phyloP scores from a whole-genome alignment of 2,797 vertebrate genomes.

The Galagoides demidoff region DNA sequence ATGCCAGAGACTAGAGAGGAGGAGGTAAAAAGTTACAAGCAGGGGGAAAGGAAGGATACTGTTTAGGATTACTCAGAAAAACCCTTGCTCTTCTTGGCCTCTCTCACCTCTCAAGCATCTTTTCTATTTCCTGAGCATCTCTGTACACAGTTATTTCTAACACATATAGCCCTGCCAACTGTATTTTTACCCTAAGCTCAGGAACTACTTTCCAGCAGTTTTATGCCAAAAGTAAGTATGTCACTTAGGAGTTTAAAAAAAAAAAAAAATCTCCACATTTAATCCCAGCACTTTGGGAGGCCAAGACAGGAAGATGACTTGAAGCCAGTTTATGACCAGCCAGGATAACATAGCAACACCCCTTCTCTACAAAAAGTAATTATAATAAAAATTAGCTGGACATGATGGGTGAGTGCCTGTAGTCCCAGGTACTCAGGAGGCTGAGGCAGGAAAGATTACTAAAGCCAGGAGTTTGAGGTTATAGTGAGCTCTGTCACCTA shows the following conservation, averaged over 20 bases:
- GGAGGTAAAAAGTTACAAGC: conserved; percentile 18
- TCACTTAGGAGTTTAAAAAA: background rate
- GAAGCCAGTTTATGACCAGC: background rate
- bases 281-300: background rate
- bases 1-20: background rate
- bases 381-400: too few species aligned
- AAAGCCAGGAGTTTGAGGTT: too few species aligned
- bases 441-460: too few species aligned
- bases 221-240: conserved; percentile 41
- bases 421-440: too few species aligned
- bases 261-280: background rate
- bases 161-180: background rate
- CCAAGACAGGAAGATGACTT: background rate
- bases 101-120: conserved; percentile 4
- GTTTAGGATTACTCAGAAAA: conserved; percentile 52
- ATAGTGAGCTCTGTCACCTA: too few species aligned
- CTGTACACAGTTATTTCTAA: conserved; percentile 1
- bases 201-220: conserved; percentile 45
- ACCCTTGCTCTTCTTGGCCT: background rate
- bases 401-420: too few species aligned
- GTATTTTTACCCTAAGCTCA: conserved; percentile 42
- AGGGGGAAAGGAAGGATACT: conserved; percentile 49
- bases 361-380: too few species aligned
- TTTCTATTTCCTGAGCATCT: conserved; percentile 51
- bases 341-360: background rate